Conservation (phyloP, 2,113 vertebrate species). For the Cyphomyrus discorhynchus region DNA sequence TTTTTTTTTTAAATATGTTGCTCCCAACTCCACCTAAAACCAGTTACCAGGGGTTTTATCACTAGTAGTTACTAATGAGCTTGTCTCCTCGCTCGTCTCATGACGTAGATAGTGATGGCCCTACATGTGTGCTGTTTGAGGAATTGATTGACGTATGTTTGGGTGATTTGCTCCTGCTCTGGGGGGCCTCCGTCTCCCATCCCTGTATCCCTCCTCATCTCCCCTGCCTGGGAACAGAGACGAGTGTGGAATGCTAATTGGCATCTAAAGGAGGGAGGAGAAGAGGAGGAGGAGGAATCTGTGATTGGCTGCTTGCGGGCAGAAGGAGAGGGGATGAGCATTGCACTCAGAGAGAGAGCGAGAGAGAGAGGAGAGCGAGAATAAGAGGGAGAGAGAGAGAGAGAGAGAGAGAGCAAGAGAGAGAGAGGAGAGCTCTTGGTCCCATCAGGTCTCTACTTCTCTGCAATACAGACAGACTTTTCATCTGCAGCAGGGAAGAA, state of each 20-base stretch:
- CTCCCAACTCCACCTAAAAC: background rate
- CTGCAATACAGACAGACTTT: constrained; percentile 18
- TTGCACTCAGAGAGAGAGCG: constrained; percentile 3
- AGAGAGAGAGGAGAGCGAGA: background rate
- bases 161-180: background rate
- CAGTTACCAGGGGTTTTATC: background rate
- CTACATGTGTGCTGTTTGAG: background rate
- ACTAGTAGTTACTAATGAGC: background rate
- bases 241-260: constrained; percentile 25
- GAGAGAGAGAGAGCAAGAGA: background rate
- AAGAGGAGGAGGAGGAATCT: background rate
- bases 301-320: constrained; percentile 19
- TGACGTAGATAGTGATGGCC: background rate
- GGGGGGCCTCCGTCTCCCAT: background rate
- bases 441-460: constrained; percentile 18
- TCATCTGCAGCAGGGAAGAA: constrained; percentile 19
- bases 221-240: constrained; percentile 11
- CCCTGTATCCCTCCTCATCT: constrained; percentile 11
- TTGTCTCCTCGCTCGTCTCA: background rate
- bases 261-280: constrained; percentile 11
- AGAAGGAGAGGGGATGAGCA: background rate
- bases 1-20: background rate
- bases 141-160: background rate
- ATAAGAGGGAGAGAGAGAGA: background rate
- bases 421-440: background rate